These are phyloP conservation scores for Apogon hyalosoma DNA, from an alignment of 2,797 vertebrate species.

Conservation along the genomic window DNA sequence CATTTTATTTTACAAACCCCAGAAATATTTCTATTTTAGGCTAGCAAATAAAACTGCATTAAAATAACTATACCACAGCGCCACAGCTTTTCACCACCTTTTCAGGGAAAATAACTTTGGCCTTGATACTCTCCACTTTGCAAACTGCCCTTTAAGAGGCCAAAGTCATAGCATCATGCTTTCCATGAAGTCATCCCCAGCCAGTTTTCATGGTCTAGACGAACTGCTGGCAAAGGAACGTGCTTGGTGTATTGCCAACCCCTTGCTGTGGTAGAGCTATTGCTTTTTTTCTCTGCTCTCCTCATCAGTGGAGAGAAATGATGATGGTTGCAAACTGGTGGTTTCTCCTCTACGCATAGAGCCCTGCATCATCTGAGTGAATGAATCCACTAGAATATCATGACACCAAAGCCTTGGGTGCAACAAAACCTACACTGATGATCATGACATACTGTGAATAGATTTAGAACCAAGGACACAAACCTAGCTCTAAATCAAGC, in stretches of 20 bases:
- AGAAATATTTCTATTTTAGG: not conserved
- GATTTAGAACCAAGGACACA: not conserved
- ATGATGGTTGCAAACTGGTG: constrained; percentile 30
- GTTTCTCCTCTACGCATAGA: constrained; percentile 29
- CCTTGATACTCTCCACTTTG: constrained; percentile 24
- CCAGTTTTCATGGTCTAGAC: constrained; percentile 62
- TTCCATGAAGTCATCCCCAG: constrained; percentile 73
- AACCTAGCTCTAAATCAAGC: not conserved
- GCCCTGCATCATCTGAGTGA: constrained; percentile 28
- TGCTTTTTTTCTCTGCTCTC: constrained; percentile 39
- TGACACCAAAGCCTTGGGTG: constrained; percentile 10
- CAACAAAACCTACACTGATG: not conserved
- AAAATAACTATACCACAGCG: constrained; percentile 7
- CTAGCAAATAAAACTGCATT: not conserved
- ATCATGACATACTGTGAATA: not conserved
- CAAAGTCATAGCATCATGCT: constrained; percentile 56
- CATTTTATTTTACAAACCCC: not conserved
- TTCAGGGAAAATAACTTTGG: constrained; percentile 39
- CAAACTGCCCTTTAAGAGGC: constrained; percentile 28
- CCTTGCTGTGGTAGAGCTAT: constrained; percentile 62
- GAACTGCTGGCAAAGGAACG: constrained; percentile 69
- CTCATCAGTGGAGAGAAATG: constrained; percentile 30
- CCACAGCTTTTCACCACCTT: constrained; percentile 23
- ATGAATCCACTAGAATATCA: constrained; percentile 28
- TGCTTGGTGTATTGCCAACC: constrained; percentile 54